A percentile compares a stretch with the other conserved stretches of the same genome.
Evolutionary conservation across 2,888 invertebrate species (phyloP).

Genomic region (Hydrotaea diabolus): DNA sequence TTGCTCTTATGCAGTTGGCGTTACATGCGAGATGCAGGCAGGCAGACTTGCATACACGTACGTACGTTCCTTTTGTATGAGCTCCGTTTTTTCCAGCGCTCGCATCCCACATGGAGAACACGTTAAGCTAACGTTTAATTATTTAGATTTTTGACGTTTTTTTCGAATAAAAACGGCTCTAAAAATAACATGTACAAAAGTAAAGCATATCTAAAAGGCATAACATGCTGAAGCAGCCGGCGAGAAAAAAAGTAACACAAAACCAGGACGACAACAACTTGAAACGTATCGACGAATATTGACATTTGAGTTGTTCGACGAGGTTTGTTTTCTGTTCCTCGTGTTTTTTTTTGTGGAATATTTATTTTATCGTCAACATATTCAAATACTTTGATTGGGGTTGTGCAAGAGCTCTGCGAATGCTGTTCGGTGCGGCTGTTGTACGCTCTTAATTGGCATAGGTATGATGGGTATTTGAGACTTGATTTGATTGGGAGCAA

Average conservation of each 20-base stretch:
- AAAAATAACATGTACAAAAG: constrained; percentile 49
- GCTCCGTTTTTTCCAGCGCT: not conserved
- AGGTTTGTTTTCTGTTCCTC: not conserved
- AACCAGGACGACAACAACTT: constrained; percentile 21
- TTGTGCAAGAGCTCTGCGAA: not conserved
- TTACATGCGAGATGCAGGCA: not conserved
- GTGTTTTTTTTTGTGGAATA: not conserved
- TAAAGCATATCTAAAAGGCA: constrained; percentile 56
- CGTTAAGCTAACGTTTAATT: constrained; percentile 75
- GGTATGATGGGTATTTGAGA: constrained; percentile 53
- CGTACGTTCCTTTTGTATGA: constrained; percentile 20
- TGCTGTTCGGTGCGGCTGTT: too few species aligned
- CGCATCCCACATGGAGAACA: constrained; percentile 29
- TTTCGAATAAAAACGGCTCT: constrained; percentile 69
- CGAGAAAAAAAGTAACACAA: constrained; percentile 28
- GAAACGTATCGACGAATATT: constrained; percentile 60
- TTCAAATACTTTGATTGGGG: constrained; percentile 61
- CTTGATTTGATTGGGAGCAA: constrained; percentile 54
- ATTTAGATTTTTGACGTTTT: constrained; percentile 72
- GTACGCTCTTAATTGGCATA: constrained; percentile 32
- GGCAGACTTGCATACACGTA: not conserved
- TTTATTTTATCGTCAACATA: constrained; percentile 39
- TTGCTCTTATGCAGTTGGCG: constrained; percentile 66
- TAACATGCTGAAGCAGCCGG: too few species aligned
- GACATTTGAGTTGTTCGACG: constrained; percentile 56